Base-by-base conservation (phyloP, 2,797 vertebrate species). In the Tenualosa ilisha region DNA sequence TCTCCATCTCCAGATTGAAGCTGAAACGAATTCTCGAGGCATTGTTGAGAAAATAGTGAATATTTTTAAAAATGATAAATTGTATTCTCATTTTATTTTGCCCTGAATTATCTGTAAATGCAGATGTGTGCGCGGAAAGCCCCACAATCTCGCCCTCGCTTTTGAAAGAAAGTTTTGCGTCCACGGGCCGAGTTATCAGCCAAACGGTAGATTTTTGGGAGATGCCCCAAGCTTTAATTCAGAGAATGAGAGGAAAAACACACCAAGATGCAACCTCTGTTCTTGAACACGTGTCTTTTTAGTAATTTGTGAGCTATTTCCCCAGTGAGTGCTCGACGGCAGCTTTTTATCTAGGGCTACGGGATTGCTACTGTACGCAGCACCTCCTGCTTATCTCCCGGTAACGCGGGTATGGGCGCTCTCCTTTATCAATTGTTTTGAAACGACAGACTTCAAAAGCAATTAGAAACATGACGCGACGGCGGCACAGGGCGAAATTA, bases 381-480 rank as follows among this genome's bases (percentile, higher is more conserved):
- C 89, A 81, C 90, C 9, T 90, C 87, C 88, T 87, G 90, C 90
- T 92, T 85, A 87, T 83, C 87, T 61, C 86, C 90, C 90, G 26
- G 89, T 85, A 87, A 91, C 91, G 82, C 89, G 83, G 81, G 86
- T 83, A 83, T 90, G 90, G 90, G 81, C 85, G 82, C 88, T 53
- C 88, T 79, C 83, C 90, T 94, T 92, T 93, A 94, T 94, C 93
- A 92, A 88, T 85, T 89, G 86, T 91, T 94, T 93, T 91, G 89
- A 91, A 91, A 92, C 91, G 91, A 91, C 91, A 91, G 93, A 92
- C 92, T 93, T 94, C 90, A 92, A 87, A 93, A 88, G 93, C 92
- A 91, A 92, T 91, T 90, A 85, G 87, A 86, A 84, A 84, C 85
- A 87, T 13, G 90, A 89, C 88, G 92, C 89, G 91, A 91, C 92